Base-by-base conservation (phyloP, 2,888 invertebrate genomes). In the Melipona bicolor region DNA sequence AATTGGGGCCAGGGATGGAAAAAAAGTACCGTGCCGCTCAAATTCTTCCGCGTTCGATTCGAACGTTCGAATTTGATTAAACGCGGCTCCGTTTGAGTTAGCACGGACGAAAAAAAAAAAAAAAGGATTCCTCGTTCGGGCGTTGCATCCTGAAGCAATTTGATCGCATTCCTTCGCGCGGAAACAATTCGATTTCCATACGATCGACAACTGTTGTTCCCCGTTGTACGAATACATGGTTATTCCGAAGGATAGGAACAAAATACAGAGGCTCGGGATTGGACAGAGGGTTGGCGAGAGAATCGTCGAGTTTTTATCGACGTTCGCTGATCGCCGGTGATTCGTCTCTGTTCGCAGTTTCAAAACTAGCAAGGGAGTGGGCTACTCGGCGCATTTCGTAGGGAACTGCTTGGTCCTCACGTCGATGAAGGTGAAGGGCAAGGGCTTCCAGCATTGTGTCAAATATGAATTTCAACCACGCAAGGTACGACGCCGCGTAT, bases 401-500 rank as follows among this genome's bases (percentile, higher is more conserved):
- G 99, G 99, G 91, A 99, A 99, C 95, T 99, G 99, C 95, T 96
- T 99, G 89, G 99, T 99, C 87, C 96, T 99, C 92, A 99, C 99
- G 50, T 99, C 99, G 52, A 99, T 99, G 98, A 99, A 99, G 96
- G 97, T 99, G 89, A 98, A 99, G 94, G 99, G 99, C 92, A 99
- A 99, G 96, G 99, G 99, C 89, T 99, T 99, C 96, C 99, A 99
- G 95, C 99, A 99, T 95, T 99, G 99, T 96, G 98, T 99, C 95
- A 99, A 99, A 96, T 99, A 99, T 95, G 99, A 99, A 95, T 99
- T 99, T 95, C 98, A 98, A 94, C 99, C 99, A 61, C 97, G 99
- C 95, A 98, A 98, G 97, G 98, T 98, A 95, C 15, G 50, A 1
- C 19, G 24, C 5, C 43, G 9, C 9, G 9, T 43, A 2, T 36